Evolutionary conservation across 2,797 vertebrate genomes (phyloP).

Genomic region (Falco biarmicus): DNA sequence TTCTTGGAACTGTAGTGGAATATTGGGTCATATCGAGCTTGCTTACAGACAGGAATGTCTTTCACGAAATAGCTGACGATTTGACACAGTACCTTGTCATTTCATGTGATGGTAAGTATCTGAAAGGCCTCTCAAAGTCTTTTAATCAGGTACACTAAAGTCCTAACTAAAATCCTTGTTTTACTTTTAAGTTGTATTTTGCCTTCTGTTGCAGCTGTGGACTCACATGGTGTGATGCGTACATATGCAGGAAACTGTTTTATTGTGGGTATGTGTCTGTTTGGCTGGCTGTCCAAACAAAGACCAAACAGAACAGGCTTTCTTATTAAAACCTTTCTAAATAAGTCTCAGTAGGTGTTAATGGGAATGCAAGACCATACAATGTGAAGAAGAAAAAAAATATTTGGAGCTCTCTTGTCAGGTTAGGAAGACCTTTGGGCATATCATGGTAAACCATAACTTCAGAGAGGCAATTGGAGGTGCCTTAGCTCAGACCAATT

Average conservation of each 20-base stretch:
- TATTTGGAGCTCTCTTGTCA: not conserved
- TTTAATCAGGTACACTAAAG: not conserved
- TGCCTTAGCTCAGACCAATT: not conserved
- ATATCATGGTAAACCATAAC: not conserved
- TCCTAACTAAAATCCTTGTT: not conserved
- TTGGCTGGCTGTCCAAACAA: not conserved
- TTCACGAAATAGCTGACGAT: conserved; percentile 84
- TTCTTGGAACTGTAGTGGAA: conserved; percentile 88
- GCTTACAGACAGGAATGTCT: conserved; percentile 82
- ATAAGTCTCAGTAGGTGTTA: not conserved
- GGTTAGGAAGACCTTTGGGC: not conserved
- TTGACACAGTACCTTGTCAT: conserved; percentile 84
- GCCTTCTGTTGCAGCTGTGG: not conserved
- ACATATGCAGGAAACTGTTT: not conserved
- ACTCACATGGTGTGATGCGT: not conserved
- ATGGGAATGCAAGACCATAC: not conserved
- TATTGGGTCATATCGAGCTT: conserved; percentile 90
- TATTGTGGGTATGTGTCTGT: not conserved
- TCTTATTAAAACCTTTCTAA: not conserved
- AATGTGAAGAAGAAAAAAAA: not conserved
- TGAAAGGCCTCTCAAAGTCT: not conserved
- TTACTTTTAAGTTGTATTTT: not conserved
- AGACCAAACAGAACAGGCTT: not conserved
- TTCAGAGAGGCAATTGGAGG: not conserved
- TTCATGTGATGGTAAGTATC: conserved; percentile 85